Evolutionary conservation across 2,113 vertebrate species (phyloP).

Genomic region (Caranx ignobilis): DNA sequence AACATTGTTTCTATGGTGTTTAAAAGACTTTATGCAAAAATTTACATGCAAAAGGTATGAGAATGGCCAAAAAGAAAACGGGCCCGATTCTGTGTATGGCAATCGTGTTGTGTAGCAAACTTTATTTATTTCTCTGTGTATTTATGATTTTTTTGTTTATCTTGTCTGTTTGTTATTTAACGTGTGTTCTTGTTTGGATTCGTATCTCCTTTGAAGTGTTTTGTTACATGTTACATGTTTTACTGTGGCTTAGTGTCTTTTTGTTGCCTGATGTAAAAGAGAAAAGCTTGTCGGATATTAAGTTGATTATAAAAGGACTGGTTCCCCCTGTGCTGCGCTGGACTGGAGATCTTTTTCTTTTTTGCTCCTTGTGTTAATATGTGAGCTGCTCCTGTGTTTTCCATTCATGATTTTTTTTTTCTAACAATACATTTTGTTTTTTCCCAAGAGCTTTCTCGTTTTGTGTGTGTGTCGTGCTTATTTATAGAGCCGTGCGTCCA

Average conservation of each 20-base stretch:
- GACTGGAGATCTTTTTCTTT: slow-evolving; percentile 36
- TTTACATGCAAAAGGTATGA: slow-evolving; percentile 75
- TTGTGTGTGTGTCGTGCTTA: slow-evolving; percentile 65
- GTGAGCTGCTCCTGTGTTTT: slow-evolving; percentile 74
- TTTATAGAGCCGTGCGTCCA: slow-evolving; percentile 43
- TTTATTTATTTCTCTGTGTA: slow-evolving; percentile 76
- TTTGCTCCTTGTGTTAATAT: slow-evolving; percentile 66
- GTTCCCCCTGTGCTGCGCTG: slow-evolving; percentile 52
- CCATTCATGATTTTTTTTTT: slow-evolving; percentile 73
- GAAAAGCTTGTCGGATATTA: slow-evolving; percentile 57
- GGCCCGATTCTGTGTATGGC: slow-evolving; percentile 79
- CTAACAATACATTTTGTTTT: slow-evolving; percentile 76
- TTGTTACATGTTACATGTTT: slow-evolving; percentile 65
- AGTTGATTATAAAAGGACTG: slow-evolving; percentile 56
- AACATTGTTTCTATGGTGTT: slow-evolving; percentile 81
- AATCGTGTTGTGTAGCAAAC: slow-evolving; percentile 81
- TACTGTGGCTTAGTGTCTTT: slow-evolving; percentile 70
- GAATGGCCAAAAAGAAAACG: slow-evolving; percentile 51
- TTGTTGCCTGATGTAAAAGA: slow-evolving; percentile 67
- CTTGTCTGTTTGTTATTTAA: slow-evolving; percentile 61
- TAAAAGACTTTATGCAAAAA: slow-evolving; percentile 85
- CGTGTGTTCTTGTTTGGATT: slow-evolving; percentile 56
- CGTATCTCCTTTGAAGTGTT: slow-evolving; percentile 59
- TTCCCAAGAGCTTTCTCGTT: slow-evolving; percentile 66
- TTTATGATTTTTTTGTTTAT: slow-evolving; percentile 70